Conservation (phyloP, 2,888 invertebrate species). For the Pristionchus exspectatus region DNA sequence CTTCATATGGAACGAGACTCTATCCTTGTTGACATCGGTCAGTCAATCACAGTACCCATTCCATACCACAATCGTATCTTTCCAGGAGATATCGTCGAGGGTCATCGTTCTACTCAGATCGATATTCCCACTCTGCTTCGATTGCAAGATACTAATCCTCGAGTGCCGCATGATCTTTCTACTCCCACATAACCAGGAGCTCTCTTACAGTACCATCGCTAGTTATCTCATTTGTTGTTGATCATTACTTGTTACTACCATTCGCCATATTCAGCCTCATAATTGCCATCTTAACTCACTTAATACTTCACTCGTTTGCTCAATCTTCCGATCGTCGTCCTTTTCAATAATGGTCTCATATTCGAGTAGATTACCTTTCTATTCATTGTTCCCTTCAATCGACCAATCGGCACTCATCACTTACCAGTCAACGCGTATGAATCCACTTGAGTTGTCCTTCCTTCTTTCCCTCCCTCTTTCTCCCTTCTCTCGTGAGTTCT, state of each 20-base stretch:
- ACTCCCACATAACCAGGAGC: slow-evolving; percentile 32
- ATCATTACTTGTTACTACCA: neutral
- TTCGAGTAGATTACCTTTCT: slow-evolving; percentile 17
- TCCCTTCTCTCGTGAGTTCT: slow-evolving; percentile 3
- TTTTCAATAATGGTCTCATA: neutral
- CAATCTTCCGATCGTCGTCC: neutral
- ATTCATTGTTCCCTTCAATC: too few relatives aligned
- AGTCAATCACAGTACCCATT: slow-evolving; percentile 82
- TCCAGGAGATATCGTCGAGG: slow-evolving; percentile 52
- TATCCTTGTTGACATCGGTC: slow-evolving; percentile 96
- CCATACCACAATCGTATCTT: neutral
- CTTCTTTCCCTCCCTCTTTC: neutral
- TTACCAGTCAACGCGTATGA: neutral
- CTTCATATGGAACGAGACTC: slow-evolving; percentile 98
- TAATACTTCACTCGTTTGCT: slow-evolving; percentile 1
- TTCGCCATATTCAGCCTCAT: neutral
- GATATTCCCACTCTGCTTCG: slow-evolving; percentile 28
- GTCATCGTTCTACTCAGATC: slow-evolving; percentile 43
- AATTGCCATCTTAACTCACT: slow-evolving; percentile 40
- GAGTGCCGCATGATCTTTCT: slow-evolving; percentile 41
- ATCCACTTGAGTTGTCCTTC: slow-evolving; percentile 20
- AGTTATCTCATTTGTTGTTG: slow-evolving; percentile 32
- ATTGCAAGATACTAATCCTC: slow-evolving; percentile 42
- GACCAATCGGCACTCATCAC: slow-evolving; percentile 9
- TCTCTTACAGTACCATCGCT: slow-evolving; percentile 8